A percentile compares a stretch with the other conserved stretches of the same genome.
Evolutionary conservation across 2,113 vertebrate genomes (phyloP).

Genomic region (Strix uralensis): DNA sequence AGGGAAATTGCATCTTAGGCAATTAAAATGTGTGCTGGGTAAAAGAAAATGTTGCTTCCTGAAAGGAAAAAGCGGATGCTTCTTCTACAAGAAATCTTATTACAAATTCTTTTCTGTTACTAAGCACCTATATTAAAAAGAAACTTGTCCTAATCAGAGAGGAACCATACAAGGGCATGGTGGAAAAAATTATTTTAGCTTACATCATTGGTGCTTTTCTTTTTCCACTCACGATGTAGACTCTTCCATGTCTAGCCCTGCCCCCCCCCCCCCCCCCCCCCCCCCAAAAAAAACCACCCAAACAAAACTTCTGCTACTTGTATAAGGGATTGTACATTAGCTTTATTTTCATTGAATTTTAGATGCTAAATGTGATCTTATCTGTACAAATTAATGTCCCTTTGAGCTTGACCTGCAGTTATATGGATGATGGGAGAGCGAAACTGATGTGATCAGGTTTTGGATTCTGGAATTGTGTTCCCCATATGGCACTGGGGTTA

Average conservation of each 20-base stretch:
- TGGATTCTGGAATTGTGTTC: not conserved
- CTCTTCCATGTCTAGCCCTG: not conserved
- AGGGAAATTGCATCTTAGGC: constrained; percentile 62
- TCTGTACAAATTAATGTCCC: not conserved
- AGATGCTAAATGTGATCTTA: not conserved
- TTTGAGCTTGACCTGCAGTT: not conserved
- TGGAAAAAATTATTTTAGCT: not conserved
- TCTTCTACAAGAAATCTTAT: not conserved
- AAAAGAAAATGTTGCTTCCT: constrained; percentile 50
- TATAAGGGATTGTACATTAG: not conserved
- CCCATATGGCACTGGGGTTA: not conserved
- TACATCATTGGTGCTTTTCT: not conserved
- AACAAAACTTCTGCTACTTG: not conserved
- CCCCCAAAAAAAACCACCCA: no score
- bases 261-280: no score
- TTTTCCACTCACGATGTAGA: rapidly evolving
- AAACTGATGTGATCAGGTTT: not conserved
- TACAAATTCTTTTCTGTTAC: constrained; percentile 11
- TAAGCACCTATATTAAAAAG: constrained; percentile 1
- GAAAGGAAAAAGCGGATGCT: constrained; percentile 14
- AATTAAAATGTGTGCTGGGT: constrained; percentile 54
- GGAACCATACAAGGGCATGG: not conserved
- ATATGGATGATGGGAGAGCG: not conserved
- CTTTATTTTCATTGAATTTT: not conserved
- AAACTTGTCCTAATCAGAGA: not conserved